These are phyloP conservation scores for Peromyscus leucopus DNA, from an alignment of 2,113 vertebrate genomes.

Conservation along the genomic window DNA sequence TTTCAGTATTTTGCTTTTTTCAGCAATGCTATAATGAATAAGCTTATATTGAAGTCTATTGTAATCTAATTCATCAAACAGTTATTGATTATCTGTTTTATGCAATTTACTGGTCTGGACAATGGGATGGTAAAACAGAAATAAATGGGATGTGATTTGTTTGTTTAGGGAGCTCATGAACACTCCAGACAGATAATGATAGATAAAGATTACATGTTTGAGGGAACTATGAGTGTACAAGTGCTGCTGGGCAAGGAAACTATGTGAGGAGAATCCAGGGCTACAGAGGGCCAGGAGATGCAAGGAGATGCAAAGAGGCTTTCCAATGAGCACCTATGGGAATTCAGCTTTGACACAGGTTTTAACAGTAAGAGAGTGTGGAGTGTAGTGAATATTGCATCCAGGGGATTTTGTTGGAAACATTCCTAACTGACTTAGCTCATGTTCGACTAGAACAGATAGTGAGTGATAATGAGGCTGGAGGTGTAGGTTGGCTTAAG, in stretches of 20 bases:
- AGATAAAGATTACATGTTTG: slow-evolving; percentile 5
- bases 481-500: background rate
- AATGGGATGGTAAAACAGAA: background rate
- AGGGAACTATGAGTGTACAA: background rate
- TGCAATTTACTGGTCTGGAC: background rate
- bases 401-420: background rate
- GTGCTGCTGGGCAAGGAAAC: background rate
- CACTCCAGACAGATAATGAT: background rate
- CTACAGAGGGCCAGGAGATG: background rate
- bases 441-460: background rate
- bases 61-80: background rate
- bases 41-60: slow-evolving; percentile 56
- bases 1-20: slow-evolving; percentile 56
- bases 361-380: background rate
- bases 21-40: slow-evolving; percentile 38
- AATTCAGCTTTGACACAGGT: background rate
- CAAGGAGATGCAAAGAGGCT: background rate
- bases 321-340: background rate
- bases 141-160: background rate
- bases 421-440: background rate
- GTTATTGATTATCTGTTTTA: slow-evolving; percentile 48
- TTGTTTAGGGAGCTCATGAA: background rate
- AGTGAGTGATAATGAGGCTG: background rate
- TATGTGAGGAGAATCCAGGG: background rate
- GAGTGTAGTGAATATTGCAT: background rate